Base-by-base conservation (phyloP, 2,888 invertebrate species). In the Polymixis lichenea region DNA sequence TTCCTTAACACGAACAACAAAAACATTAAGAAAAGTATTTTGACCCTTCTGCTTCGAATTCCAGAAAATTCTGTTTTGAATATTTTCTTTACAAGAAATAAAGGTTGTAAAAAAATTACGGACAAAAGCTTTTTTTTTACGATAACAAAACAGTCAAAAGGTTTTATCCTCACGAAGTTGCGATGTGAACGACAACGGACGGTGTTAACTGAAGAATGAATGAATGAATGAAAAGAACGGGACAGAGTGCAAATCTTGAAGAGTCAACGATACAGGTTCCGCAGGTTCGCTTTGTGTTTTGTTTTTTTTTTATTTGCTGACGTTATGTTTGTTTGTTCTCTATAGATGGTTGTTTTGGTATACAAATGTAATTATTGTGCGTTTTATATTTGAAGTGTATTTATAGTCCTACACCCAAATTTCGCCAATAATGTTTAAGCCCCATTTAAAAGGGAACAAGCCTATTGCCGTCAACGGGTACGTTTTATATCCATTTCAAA, bases 11-110 rank as follows among this genome's bases (percentile, higher is more conserved):
- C 71, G 28, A 72, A 77, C 65, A 84, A 81, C 72, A 79, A 76
- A 85, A 87, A 76, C 66, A 79, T 72, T 71, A 82, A 65, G 56
- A 62, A 51, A 85, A 80, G 77, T 64, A 75, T 87, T 73, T 83
- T 76, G 83, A 85, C 86, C 87, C 72, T 85, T 85, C 65, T 28
- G 38, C 73, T 82, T 61, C 49, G 32, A 38, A 74, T 77, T 56
- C 38, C 68, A 62, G 62, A 87, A 65, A 82, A 77, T 70, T 76
- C 77, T 81, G n/a, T 84, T 73, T 61, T 22, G 46, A 76, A 80
- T 74, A 76, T 68, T 70, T 74, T 66, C 75, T 76, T 72, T 22
- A 15, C 32, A 55, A 56, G 56, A 56, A 32, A 69, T 60, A 46
- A 83, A 85, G 69, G 69, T 80, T 80, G 65, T 76, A 78, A 77